These are phyloP conservation scores for Tetramorium simillimum DNA, from an alignment of 1,140 invertebrate genomes.

Conservation along the genomic window DNA sequence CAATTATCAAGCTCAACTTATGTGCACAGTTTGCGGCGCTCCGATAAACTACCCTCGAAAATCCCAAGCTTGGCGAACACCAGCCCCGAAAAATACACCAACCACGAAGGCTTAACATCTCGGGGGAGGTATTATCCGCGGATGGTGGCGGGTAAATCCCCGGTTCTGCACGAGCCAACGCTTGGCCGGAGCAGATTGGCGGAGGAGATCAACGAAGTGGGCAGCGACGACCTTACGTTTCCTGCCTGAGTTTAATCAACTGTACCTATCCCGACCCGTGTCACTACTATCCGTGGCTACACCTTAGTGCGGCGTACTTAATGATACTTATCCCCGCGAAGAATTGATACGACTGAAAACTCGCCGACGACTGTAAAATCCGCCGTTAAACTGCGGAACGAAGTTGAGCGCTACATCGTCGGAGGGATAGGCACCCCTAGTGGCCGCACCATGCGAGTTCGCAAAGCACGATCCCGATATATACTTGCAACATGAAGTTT, in stretches of 20 bases:
- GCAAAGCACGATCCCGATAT: slow-evolving; percentile 23
- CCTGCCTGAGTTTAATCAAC: slow-evolving; percentile 69
- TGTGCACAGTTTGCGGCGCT: slow-evolving; percentile 35
- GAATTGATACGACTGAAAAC: slow-evolving; percentile 44
- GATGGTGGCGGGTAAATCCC: slow-evolving; percentile 56
- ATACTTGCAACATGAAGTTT: slow-evolving; percentile 4
- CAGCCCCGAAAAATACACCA: slow-evolving; percentile 41
- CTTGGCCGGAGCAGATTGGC: slow-evolving; percentile 63
- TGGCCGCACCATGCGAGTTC: not conserved
- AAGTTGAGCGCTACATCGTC: slow-evolving; percentile 55
- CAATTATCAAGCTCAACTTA: slow-evolving; percentile 54
- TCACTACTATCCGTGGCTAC: slow-evolving; percentile 36
- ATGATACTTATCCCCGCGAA: slow-evolving; percentile 58
- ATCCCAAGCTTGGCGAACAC: slow-evolving; percentile 42
- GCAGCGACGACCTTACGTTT: slow-evolving; percentile 45
- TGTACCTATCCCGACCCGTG: slow-evolving; percentile 13
- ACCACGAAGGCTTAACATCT: slow-evolving; percentile 43
- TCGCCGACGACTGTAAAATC: slow-evolving; percentile 41
- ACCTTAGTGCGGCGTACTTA: slow-evolving; percentile 48
- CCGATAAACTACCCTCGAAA: slow-evolving; percentile 53
- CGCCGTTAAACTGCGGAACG: slow-evolving; percentile 50
- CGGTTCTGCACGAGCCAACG: slow-evolving; percentile 22
- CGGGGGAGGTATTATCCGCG: slow-evolving; percentile 55
- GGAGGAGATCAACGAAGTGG: slow-evolving; percentile 65
- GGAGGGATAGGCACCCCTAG: slow-evolving; percentile 31